Evolutionary conservation across 2,888 invertebrate species (phyloP), one percentile per base, ranked within the genome.

Genomic region (Galeopsomyia nigrocyanea): DNA sequence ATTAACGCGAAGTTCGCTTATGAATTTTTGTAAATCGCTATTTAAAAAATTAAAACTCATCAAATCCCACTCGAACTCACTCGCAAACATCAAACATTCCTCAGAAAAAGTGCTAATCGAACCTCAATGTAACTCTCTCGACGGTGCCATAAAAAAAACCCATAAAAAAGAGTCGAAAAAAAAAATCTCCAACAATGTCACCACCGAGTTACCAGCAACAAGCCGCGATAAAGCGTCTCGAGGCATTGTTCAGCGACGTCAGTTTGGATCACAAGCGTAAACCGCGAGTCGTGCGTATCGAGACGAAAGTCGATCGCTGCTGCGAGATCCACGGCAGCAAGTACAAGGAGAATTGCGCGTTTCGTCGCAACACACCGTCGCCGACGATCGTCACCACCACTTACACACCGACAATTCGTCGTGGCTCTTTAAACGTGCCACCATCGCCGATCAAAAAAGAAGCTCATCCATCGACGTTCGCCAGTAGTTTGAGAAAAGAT

Each of bases 391-490:
- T 87, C 75, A 87, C 87, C 21, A 88, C 87, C 76, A 88, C 88
- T 17, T 81, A 80, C 31, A 78, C 79, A 7, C 73, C 82, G 1
- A 74, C 75, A 0, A 74, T 57, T 51, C 88, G 91, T 71, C 88
- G 91, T 56, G 90, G 91, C 71, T 91, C 92, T 7, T 81, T 89
- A 76, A 90, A 89, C 50, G 82, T 90, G 74, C 89, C 91, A n/a
- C 87, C 88, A 67, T 90, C 89, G 70, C 90, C 87, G 74, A 88
- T 78, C 0, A 87, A 86, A 75, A 88, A 89, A 5, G 92, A 91
- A 77, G 78, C 92, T 76, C 93, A 93, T 82, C 93, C 93, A 0
- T 92, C 93, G 22, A 89, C 90, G 31, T 94, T 93, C 82, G 92
- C 93, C 61, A 90, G 91, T 77, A 89, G 90, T 55, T 87, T 93